Evolutionary conservation across 2,113 vertebrate genomes (phyloP).

Genomic region (Sylvia atricapilla): DNA sequence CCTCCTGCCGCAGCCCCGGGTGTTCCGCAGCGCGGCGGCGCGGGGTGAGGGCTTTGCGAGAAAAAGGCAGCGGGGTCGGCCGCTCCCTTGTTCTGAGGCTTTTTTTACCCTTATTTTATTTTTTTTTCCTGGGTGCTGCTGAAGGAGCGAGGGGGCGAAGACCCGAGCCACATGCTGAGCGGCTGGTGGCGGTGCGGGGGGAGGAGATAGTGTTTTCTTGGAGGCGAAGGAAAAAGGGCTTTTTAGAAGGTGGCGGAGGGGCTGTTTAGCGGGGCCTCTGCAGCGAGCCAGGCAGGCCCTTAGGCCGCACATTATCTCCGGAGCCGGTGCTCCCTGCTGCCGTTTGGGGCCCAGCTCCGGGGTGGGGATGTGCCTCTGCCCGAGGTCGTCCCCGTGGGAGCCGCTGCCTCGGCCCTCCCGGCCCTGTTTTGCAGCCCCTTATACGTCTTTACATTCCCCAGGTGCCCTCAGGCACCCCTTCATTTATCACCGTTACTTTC

Average conservation of each 20-base stretch:
- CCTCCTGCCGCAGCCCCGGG: neutral
- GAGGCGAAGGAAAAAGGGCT: neutral
- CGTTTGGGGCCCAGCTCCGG: neutral
- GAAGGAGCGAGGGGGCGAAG: neutral
- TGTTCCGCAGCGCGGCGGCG: neutral
- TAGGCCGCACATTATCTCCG: neutral
- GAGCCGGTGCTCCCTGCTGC: neutral
- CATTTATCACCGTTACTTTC: neutral
- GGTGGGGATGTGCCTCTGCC: neutral
- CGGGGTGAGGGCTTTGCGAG: neutral
- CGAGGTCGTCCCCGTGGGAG: neutral
- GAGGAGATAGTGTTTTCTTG: neutral
- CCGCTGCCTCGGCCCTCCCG: neutral
- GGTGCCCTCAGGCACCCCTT: neutral
- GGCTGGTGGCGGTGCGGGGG: neutral
- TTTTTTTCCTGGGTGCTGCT: neutral
- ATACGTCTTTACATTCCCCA: neutral
- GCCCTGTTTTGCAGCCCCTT: neutral
- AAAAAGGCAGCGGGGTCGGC: neutral
- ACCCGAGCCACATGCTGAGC: neutral
- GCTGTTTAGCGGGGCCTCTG: neutral
- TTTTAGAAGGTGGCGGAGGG: neutral
- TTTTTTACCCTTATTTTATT: neutral
- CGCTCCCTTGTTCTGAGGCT: neutral
- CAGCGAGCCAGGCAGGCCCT: neutral